Evolutionary conservation across 2,797 vertebrate species (phyloP), one percentile per base, ranked within the genome.

Genomic region (Cyprinodon diabolis): DNA sequence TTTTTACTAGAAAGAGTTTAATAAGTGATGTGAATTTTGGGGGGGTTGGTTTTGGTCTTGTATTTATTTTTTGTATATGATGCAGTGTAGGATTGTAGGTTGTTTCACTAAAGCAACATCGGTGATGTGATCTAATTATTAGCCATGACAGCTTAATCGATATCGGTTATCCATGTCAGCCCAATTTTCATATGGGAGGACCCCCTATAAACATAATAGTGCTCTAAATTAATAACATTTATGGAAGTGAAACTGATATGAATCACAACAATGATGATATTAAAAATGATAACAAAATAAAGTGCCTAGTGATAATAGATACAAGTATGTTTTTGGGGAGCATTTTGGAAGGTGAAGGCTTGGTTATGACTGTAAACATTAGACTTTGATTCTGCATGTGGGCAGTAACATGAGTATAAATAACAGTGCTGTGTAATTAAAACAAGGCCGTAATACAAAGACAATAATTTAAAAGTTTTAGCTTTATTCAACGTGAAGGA

Each of bases 381-480:
- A n/a, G 30, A 35, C 54, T 52, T 62, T 68, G 37, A 68, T 51
- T 75, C 25, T 57, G 66, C 17, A 11, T 15, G 37, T 60, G 12
- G 49, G 69, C 1, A 30, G 47, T 43, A 3, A n/a, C 7, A 25
- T 2, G 2, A 37, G n/a, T 51, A 14, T 30, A 14, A 51, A 60
- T 57, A 17, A 55, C 23, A 30, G 30, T 66, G 7, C 30, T 56
- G 8, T 10, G 17, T 30, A 51, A 57, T 19, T 25, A 57, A 55
- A 10, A 5, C 23, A 37, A 17, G 35, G n/a, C 1, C 0, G 35
- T 56, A 15, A 13, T 8, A 5, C n/a, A 19, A 10, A 8, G 6
- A 54, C 4, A 3, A 14, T 7, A 19, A 19, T 37, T 51, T 3
- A 19, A 60, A 6, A 2, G 1, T 51, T 25, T 40, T 47, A 21